Evolutionary conservation across 2,113 vertebrate genomes (phyloP).

Genomic region (Ictalurus punctatus): DNA sequence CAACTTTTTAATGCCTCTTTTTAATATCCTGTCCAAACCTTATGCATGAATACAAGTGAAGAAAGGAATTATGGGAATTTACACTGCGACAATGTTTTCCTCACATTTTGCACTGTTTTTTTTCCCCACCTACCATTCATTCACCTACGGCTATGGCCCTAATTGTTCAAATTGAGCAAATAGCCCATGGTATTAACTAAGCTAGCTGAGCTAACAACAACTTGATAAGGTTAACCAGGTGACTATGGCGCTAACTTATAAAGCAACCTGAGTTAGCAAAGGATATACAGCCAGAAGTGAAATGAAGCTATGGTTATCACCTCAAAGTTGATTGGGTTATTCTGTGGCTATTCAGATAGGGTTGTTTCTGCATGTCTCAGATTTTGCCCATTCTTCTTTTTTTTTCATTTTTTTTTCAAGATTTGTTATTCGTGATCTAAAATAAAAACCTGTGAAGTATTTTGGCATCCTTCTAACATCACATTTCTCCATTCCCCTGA

Average conservation of each 20-base stretch:
- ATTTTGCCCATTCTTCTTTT: too few relatives aligned
- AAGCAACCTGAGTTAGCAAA: too few relatives aligned
- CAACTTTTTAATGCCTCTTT: not conserved
- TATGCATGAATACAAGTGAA: not conserved
- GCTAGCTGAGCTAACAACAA: not conserved
- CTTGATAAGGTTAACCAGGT: not conserved
- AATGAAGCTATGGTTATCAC: too few relatives aligned
- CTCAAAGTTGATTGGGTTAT: too few relatives aligned
- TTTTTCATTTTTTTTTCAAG: too few relatives aligned
- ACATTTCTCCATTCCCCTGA: too few relatives aligned
- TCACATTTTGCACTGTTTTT: not conserved
- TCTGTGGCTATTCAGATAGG: not conserved
- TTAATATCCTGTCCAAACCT: not conserved
- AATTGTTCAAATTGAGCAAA: not conserved
- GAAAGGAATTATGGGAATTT: not conserved
- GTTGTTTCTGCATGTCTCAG: too few relatives aligned
- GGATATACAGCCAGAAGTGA: too few relatives aligned
- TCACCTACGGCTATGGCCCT: not conserved
- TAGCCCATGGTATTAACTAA: not conserved
- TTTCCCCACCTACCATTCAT: not conserved
- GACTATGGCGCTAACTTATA: not conserved
- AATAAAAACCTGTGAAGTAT: too few relatives aligned
- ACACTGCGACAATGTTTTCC: too few relatives aligned
- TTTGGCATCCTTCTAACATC: too few relatives aligned
- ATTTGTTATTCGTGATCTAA: too few relatives aligned